Evolutionary conservation across 2,113 vertebrate genomes (phyloP).

Genomic region (Copsychus sechellarum): DNA sequence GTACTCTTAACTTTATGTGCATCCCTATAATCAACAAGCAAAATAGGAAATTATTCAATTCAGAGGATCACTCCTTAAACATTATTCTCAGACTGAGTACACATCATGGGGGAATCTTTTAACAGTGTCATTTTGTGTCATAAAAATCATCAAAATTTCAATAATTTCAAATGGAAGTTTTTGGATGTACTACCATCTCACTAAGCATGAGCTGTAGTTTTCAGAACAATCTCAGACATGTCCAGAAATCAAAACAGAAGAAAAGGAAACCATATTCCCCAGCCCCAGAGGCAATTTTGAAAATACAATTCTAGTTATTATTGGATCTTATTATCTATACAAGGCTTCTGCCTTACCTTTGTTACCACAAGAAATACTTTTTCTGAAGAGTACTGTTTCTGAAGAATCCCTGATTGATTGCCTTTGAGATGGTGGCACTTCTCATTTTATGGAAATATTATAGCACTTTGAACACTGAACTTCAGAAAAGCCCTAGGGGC

Average conservation of each 20-base stretch:
- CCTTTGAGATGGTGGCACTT: neutral
- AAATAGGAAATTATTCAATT: constrained; percentile 20
- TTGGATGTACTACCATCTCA: neutral
- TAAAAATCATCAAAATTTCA: neutral
- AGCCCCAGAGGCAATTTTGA: constrained; percentile 31
- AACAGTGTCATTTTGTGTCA: neutral
- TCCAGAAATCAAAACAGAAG: neutral
- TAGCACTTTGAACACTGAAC: neutral
- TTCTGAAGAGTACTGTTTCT: neutral
- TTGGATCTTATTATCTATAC: neutral
- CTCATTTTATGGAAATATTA: neutral
- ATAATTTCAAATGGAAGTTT: neutral
- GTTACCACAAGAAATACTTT: neutral
- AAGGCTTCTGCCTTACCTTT: constrained; percentile 11
- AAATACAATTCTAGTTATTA: constrained; percentile 13
- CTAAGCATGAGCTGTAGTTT: neutral
- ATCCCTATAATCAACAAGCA: neutral
- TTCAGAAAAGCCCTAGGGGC: neutral
- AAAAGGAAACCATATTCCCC: neutral
- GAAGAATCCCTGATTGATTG: neutral
- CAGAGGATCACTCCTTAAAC: constrained; percentile 22
- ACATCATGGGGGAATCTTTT: neutral
- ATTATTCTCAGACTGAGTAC: neutral
- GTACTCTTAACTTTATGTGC: neutral
- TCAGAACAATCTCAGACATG: neutral